phyloP scores from a whole-genome alignment of 2,888 invertebrate genomes.

The Lycocerus yunnanus region DNA sequence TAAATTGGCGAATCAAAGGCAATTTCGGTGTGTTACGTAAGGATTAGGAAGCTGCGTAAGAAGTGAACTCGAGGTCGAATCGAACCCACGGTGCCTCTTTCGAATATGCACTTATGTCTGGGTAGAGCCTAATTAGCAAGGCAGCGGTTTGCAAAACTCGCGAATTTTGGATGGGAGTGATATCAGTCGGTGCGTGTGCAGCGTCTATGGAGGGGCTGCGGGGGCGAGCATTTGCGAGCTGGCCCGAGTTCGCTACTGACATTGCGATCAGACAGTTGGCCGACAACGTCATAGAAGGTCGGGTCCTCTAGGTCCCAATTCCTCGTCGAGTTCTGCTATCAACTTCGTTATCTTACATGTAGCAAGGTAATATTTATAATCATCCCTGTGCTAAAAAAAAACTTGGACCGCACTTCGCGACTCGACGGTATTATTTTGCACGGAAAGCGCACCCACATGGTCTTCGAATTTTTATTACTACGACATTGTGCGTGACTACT shows the following conservation, averaged over 20 bases:
- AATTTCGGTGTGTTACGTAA: not conserved
- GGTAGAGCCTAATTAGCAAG: conserved; percentile 26
- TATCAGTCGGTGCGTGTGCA: conserved; percentile 39
- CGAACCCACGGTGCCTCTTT: conserved; percentile 25
- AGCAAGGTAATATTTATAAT: conserved; percentile 34
- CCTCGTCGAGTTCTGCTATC: conserved; percentile 25
- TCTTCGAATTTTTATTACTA: conserved; percentile 17
- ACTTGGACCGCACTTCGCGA: conserved; percentile 23
- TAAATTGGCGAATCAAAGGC: not conserved
- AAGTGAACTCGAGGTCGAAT: not conserved
- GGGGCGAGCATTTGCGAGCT: conserved; percentile 41
- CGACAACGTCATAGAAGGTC: conserved; percentile 58
- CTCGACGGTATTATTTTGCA: conserved; percentile 15
- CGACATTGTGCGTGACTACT: conserved; percentile 21
- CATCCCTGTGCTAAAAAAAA: conserved; percentile 12
- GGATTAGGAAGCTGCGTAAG: conserved; percentile 2
- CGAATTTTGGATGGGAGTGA: conserved; percentile 33
- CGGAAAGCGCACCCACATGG: conserved; percentile 31
- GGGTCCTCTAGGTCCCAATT: conserved; percentile 25
- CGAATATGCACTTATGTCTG: conserved; percentile 27
- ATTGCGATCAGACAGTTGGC: conserved; percentile 58
- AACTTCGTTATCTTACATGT: conserved; percentile 34
- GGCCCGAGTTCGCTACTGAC: conserved; percentile 55
- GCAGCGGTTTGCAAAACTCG: conserved; percentile 30
- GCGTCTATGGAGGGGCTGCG: conserved; percentile 41